Conservation (phyloP, 2,113 vertebrate genomes). For the Chionodraco myersi region DNA sequence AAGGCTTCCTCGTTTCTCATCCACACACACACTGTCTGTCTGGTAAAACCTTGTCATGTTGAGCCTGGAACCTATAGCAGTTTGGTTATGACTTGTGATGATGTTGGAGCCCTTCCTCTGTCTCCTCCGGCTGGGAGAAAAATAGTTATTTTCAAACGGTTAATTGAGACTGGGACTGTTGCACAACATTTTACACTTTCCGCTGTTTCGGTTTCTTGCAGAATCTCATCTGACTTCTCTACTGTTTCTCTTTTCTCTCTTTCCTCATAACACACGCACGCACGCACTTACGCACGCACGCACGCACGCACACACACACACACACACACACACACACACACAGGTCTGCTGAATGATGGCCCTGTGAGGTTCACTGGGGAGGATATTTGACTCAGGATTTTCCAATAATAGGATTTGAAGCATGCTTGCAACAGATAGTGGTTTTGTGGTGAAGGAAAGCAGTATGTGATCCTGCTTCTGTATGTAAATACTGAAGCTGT, state of each 20-base stretch:
- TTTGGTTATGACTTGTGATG: conserved; percentile 11
- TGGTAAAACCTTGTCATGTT: conserved; percentile 34
- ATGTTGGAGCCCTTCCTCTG: conserved; percentile 23
- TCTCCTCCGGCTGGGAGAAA: conserved; percentile 40
- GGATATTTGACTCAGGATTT: conserved; percentile 79
- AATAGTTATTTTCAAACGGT: conserved; percentile 49
- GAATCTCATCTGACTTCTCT: conserved; percentile 33
- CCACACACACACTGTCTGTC: conserved; percentile 42
- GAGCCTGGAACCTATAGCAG: conserved; percentile 24
- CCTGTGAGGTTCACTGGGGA: conserved; percentile 74
- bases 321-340: conserved; percentile 46
- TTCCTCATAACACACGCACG: conserved; percentile 35
- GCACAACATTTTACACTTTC: conserved; percentile 45
- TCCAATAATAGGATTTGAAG: conserved; percentile 81
- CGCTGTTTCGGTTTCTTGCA: conserved; percentile 37
- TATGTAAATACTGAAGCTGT: conserved; percentile 55
- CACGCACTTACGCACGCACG: no score
- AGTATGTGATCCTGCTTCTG: conserved; percentile 60
- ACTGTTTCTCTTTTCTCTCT: conserved; percentile 62
- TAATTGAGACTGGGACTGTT: conserved; percentile 40
- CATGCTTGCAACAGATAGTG: conserved; percentile 73
- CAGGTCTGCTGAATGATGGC: conserved; percentile 69
- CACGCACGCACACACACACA: no score
- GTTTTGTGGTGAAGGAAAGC: conserved; percentile 71
- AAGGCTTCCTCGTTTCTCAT: conserved; percentile 59